phyloP scores from a whole-genome alignment of 2,888 invertebrate genomes.

The Bombylius discolor region DNA sequence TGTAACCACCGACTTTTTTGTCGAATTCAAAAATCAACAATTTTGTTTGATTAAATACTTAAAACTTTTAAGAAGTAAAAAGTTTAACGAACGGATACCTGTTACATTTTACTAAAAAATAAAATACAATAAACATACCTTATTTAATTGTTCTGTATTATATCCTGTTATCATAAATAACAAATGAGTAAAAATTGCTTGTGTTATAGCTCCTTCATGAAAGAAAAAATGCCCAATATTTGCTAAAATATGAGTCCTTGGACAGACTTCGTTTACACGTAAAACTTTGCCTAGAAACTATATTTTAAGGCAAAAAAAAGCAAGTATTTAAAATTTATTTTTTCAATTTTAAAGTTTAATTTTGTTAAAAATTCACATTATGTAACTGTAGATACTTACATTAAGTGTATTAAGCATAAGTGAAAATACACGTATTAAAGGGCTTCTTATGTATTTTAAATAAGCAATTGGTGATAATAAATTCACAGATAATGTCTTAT shows the following conservation, averaged over 20 bases:
- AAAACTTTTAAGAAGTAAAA: too few relatives aligned
- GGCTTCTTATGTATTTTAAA: constrained; percentile 37
- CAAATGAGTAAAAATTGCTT: constrained; percentile 44
- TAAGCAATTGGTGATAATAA: constrained; percentile 46
- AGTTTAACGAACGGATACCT: too few relatives aligned
- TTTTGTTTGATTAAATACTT: too few relatives aligned
- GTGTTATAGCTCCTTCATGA: constrained; percentile 38
- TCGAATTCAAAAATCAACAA: too few relatives aligned
- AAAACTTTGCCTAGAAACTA: constrained; percentile 4
- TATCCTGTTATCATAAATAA: constrained; percentile 49
- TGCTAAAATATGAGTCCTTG: constrained; percentile 37
- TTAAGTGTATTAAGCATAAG: constrained; percentile 1
- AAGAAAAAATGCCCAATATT: constrained; percentile 39
- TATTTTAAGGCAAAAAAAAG: background rate
- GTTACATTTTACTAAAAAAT: too few relatives aligned
- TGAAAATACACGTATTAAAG: constrained; percentile 20
- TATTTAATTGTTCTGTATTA: constrained; percentile 44
- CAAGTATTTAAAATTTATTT: too few relatives aligned
- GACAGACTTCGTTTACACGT: constrained; percentile 42
- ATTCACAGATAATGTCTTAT: constrained; percentile 41
- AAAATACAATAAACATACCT: constrained; percentile 26
- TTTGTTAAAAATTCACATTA: too few relatives aligned
- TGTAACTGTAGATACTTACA: background rate
- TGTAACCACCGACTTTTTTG: too few relatives aligned
- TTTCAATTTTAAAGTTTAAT: too few relatives aligned